These are phyloP conservation scores for Phymatocera aterrima DNA, from an alignment of 2,888 invertebrate genomes.

Conservation along the genomic window DNA sequence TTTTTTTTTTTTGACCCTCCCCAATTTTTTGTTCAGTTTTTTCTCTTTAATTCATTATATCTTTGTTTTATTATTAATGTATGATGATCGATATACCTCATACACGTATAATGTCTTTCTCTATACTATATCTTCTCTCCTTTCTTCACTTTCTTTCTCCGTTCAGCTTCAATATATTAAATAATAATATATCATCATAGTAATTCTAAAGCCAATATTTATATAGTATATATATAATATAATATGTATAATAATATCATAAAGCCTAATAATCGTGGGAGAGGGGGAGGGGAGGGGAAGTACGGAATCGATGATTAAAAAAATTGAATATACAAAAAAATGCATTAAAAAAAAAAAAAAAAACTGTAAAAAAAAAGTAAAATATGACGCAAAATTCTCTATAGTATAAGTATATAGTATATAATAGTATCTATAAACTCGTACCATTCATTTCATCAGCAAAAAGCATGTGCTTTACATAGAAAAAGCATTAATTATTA, in stretches of 20 bases:
- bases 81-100: conserved; percentile 60
- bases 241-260: conserved; percentile 18
- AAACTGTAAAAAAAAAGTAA: conserved; percentile 57
- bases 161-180: conserved; percentile 65
- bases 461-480: conserved; percentile 70
- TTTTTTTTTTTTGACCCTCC: conserved; percentile 62
- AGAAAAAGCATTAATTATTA: conserved; percentile 73
- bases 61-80: neutral
- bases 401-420: too few species aligned
- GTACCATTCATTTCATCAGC: conserved; percentile 49
- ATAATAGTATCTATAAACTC: too few species aligned
- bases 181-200: conserved; percentile 65
- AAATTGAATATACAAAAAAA: conserved; percentile 48
- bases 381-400: conserved; percentile 56
- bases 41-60: neutral
- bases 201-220: conserved; percentile 54
- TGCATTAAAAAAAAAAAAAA: conserved; percentile 57
- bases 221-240: neutral
- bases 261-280: neutral
- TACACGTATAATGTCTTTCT: conserved; percentile 58
- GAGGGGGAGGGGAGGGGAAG: too few species aligned
- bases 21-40: conserved; percentile 40
- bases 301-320: neutral
- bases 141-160: neutral
- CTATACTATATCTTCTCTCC: conserved; percentile 59